phyloP scores from a whole-genome alignment of 2,797 vertebrate species.

The Thalassophryne amazonica region DNA sequence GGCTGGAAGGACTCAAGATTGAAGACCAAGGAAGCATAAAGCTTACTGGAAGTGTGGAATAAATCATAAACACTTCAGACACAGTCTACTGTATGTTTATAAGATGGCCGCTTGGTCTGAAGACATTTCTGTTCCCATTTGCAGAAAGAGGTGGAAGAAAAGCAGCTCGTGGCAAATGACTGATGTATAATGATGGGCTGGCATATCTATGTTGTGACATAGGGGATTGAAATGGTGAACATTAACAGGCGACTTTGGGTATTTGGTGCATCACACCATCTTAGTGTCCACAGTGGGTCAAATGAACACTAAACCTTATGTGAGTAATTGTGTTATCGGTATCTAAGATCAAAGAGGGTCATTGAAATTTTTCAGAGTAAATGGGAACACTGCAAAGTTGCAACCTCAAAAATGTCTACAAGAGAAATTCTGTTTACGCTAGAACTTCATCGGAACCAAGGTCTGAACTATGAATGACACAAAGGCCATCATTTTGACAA shows the following conservation, averaged over 20 bases:
- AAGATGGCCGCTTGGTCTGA: neutral
- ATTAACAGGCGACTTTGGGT: no score
- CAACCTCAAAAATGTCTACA: no score
- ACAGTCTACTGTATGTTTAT: neutral
- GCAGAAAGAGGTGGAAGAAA: neutral
- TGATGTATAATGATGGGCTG: no score
- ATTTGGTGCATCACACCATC: slow-evolving; percentile 4
- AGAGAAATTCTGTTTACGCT: no score
- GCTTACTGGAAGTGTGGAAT: slow-evolving; percentile 6
- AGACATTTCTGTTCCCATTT: neutral
- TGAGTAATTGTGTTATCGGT: slow-evolving; percentile 8
- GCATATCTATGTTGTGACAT: no score
- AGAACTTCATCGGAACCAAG: no score
- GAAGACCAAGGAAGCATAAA: neutral
- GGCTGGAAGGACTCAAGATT: neutral
- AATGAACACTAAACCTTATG: slow-evolving; percentile 25
- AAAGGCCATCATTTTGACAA: no score
- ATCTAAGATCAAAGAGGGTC: slow-evolving; percentile 4
- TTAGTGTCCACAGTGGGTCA: slow-evolving; percentile 1
- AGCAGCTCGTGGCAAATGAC: no score
- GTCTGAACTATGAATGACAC: no score
- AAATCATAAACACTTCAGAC: neutral
- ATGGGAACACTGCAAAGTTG: no score
- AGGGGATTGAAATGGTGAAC: no score
- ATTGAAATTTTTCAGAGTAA: no score